Evolutionary conservation across 2,797 vertebrate species (phyloP), one percentile per base, ranked within the genome.

Genomic region (Tympanoctomys barrerae): DNA sequence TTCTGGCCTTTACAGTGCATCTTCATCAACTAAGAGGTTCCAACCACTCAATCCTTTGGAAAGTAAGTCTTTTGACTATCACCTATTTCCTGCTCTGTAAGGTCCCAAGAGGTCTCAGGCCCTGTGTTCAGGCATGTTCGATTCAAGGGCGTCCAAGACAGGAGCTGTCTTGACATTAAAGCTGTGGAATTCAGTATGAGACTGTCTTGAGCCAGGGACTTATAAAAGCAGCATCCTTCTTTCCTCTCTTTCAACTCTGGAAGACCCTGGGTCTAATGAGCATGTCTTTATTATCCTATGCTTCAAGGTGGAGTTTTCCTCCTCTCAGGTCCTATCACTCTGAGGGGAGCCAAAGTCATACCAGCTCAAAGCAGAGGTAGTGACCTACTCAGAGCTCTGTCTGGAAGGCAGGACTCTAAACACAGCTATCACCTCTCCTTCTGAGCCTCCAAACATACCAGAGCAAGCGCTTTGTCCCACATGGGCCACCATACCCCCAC

Each of bases 101-200:
- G 52, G 12, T 59, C 26, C 57, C 54, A 28, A 33, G 83, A 26
- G 36, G 22, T 18, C 39, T 13, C 49, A 49, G 85, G 66, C 26
- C 11, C 49, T 28, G 52, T 2, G 5, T 0, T n/a, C 31, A 18
- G 31, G 12, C 8, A 21, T 33, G 0, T 0, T n/a, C 49, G 19
- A n/a, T 93, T 57, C 54, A 16, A 62, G 49, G 10, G 64, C 5
- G 13, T 33, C 33, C 52, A 28, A 64, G 21, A 7, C 2, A 42
- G 46, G 54, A 75, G 22, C 11, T 5, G 4, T 8, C 26, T 19
- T 83, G 46, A 90, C 36, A 7, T 42, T 39, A 2, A 16, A n/a
- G 46, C 3, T 61, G 4, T 84, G 19, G 46, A 33, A 70, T 84
- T 71, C 39, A 54, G 68, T 36, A 57, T 57, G 26, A 12, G 16